Evolutionary conservation across 2,888 invertebrate genomes (phyloP).

Genomic region (Opisthograptis luteolata): DNA sequence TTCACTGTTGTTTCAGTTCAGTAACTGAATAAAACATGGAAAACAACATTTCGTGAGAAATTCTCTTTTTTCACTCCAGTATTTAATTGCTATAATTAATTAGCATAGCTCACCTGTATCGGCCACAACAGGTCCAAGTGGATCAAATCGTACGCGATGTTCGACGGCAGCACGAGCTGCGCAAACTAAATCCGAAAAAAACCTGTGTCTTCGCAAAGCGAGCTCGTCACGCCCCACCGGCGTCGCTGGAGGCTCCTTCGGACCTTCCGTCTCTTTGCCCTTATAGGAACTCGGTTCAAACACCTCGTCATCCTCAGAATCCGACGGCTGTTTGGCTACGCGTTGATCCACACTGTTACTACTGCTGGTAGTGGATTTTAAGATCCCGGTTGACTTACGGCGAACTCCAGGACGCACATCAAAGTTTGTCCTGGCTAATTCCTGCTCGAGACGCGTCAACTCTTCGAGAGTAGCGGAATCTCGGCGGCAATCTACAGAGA

Average conservation of each 20-base stretch:
- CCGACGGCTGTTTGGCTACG: constrained; percentile 52
- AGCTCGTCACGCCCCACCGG: constrained; percentile 91
- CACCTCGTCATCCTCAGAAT: constrained; percentile 85
- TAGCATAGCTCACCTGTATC: constrained; percentile 77
- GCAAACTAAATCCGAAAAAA: constrained; percentile 90
- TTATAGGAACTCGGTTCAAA: constrained; percentile 78
- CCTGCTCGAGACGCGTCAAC: constrained; percentile 66
- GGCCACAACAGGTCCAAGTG: constrained; percentile 87
- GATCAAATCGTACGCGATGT: constrained; percentile 90
- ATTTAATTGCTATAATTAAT: constrained; percentile 19
- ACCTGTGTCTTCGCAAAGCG: constrained; percentile 89
- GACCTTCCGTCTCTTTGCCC: constrained; percentile 75
- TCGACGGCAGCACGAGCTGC: constrained; percentile 89
- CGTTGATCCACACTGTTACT: constrained; percentile 62
- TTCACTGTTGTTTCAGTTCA: no score
- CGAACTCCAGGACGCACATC: constrained; percentile 64
- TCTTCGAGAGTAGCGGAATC: constrained; percentile 72
- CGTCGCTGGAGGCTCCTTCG: constrained; percentile 88
- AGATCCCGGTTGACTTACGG: constrained; percentile 76
- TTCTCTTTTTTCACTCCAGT: constrained; percentile 5
- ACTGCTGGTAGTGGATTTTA: constrained; percentile 73
- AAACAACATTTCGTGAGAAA: constrained; percentile 5
- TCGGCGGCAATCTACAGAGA: constrained; percentile 72
- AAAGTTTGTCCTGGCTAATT: constrained; percentile 72
- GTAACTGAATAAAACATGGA: no score